Evolutionary conservation across 2,113 vertebrate species (phyloP).

Genomic region (Eonycteris spelaea): DNA sequence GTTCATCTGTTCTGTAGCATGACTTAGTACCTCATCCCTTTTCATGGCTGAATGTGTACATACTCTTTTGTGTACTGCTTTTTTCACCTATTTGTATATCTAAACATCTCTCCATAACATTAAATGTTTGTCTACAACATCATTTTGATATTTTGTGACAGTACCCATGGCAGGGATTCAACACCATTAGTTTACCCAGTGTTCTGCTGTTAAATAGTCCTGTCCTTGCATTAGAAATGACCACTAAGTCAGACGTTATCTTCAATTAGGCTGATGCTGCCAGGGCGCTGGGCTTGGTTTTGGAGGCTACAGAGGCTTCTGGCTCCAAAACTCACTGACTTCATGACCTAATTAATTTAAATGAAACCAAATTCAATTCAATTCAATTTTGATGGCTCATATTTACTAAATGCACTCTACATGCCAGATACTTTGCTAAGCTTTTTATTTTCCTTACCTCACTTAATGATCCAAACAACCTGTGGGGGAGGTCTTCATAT

Average conservation of each 20-base stretch:
- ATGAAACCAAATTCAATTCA: conserved; percentile 56
- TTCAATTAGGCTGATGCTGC: not conserved
- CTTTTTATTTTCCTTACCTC: conserved; percentile 22
- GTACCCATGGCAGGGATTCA: not conserved
- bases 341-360: conserved; percentile 71
- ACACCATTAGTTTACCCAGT: not conserved
- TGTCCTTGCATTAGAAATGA: not conserved
- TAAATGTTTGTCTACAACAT: not conserved
- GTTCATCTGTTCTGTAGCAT: rapidly evolving
- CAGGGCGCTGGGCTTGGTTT: conserved; percentile 23
- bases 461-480: not conserved
- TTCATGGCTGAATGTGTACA: not conserved
- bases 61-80: not conserved
- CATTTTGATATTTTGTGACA: not conserved
- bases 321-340: conserved; percentile 56
- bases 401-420: not conserved
- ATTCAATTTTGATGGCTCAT: conserved; percentile 40
- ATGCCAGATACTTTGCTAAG: conserved; percentile 41
- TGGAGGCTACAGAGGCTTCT: conserved; percentile 42
- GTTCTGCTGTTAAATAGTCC: not conserved
- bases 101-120: not conserved
- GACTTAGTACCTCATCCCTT: not conserved
- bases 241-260: not conserved
- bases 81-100: not conserved
- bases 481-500: not conserved